These are phyloP conservation scores for Peromyscus maniculatus DNA, from an alignment of 2,113 vertebrate genomes.

Conservation along the genomic window DNA sequence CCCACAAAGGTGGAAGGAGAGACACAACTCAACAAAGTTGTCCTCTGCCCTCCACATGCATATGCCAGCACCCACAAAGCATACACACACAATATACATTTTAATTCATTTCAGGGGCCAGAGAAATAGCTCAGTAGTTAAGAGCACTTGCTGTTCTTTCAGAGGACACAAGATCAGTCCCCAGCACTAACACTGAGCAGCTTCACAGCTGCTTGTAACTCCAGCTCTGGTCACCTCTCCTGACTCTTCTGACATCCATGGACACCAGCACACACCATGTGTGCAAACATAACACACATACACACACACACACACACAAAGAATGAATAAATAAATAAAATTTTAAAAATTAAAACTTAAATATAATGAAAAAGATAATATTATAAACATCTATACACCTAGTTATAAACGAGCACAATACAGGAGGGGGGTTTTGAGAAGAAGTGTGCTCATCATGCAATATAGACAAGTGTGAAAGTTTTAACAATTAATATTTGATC, in stretches of 20 bases:
- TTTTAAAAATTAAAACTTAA: neutral
- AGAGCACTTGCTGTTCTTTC: neutral
- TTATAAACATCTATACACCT: neutral
- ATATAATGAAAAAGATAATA: neutral
- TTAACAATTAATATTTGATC: neutral
- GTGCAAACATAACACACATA: neutral
- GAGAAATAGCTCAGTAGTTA: neutral
- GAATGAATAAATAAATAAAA: neutral
- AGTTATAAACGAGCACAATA: neutral
- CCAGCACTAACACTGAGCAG: neutral
- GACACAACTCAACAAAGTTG: neutral
- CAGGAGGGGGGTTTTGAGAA: too few relatives aligned
- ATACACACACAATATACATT: neutral
- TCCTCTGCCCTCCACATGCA: neutral
- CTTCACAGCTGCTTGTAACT: neutral
- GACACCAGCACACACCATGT: neutral
- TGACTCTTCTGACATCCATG: neutral
- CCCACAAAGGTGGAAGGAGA: neutral
- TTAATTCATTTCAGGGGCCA: neutral
- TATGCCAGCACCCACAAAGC: neutral
- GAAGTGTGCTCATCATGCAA: too few relatives aligned
- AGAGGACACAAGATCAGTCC: neutral
- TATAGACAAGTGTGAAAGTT: neutral
- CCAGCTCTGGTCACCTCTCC: neutral
- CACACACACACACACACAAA: neutral